phyloP scores from a whole-genome alignment of 2,113 vertebrate species.

The Terrapene triunguis region DNA sequence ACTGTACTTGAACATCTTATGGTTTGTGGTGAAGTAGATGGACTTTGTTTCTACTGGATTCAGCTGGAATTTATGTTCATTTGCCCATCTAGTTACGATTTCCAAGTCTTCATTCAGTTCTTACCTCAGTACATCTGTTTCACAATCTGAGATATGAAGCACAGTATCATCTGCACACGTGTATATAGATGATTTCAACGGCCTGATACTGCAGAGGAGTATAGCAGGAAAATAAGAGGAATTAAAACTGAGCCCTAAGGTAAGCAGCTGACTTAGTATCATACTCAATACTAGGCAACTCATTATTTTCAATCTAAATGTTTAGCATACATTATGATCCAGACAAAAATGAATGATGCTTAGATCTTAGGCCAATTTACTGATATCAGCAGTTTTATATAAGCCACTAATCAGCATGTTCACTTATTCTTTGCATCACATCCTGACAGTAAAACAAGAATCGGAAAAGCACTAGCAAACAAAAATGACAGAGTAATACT shows the following conservation, averaged over 20 bases:
- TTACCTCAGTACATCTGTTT: background rate
- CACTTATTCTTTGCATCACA: constrained; percentile 36
- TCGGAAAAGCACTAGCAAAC: constrained; percentile 22
- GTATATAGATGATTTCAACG: no score
- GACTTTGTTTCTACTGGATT: background rate
- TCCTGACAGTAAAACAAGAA: constrained; percentile 42
- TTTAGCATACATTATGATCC: background rate
- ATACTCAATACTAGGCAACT: constrained; percentile 2
- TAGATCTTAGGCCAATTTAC: constrained; percentile 44
- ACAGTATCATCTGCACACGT: no score
- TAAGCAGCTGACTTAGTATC: background rate
- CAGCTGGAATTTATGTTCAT: background rate
- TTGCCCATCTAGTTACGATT: background rate
- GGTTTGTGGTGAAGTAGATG: background rate
- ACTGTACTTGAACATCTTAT: background rate
- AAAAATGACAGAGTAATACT: constrained; percentile 31
- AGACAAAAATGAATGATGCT: background rate
- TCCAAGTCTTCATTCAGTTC: background rate
- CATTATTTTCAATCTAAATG: background rate
- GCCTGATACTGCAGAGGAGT: background rate
- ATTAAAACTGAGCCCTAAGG: background rate
- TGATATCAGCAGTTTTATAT: constrained; percentile 19
- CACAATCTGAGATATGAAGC: background rate
- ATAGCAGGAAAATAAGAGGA: background rate
- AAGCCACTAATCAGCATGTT: constrained; percentile 42